Conservation (phyloP, 2,797 vertebrate species). For the Choloepus didactylus region DNA sequence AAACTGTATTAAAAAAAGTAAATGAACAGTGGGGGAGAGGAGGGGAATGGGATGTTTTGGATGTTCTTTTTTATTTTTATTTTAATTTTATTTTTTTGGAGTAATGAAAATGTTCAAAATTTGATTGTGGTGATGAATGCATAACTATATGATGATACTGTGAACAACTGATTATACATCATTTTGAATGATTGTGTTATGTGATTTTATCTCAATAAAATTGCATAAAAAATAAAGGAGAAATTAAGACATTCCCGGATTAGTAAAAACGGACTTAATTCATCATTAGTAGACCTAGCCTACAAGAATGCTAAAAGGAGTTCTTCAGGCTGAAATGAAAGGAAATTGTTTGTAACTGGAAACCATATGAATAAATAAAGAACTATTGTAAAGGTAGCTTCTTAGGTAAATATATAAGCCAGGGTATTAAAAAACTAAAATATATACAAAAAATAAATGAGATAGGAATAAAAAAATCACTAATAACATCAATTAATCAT, state of each 20-base stretch:
- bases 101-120: too few species aligned
- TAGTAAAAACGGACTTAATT: not conserved
- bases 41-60: too few species aligned
- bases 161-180: too few species aligned
- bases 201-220: too few species aligned
- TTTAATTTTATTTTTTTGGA: too few species aligned
- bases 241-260: not conserved
- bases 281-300: not conserved
- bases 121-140: too few species aligned
- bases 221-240: not conserved
- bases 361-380: not conserved
- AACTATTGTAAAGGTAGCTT: not conserved
- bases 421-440: not conserved
- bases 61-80: too few species aligned
- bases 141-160: too few species aligned
- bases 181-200: too few species aligned
- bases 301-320: not conserved
- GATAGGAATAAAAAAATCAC: not conserved
- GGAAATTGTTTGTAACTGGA: not conserved
- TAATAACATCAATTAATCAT: not conserved
- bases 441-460: not conserved
- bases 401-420: not conserved
- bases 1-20: too few species aligned
- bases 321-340: not conserved
- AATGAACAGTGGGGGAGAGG: too few species aligned